Percentiles rank a stretch among this genome's conserved stretches.
Evolutionary conservation across 2,888 invertebrate species (phyloP).

Genomic region (Vesta saturnalis): DNA sequence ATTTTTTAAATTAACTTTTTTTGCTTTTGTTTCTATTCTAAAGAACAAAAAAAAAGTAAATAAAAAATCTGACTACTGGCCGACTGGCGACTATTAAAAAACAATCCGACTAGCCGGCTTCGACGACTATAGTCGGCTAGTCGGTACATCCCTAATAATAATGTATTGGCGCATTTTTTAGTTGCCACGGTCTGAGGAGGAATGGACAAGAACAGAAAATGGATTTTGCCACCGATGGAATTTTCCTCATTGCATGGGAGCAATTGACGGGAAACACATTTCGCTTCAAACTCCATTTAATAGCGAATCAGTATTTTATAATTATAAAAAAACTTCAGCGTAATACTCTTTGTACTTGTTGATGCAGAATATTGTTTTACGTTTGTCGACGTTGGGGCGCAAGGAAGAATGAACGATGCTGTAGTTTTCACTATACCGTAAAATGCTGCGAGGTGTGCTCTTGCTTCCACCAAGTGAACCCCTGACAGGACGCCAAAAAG

Average conservation of each 20-base stretch:
- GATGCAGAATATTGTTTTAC: slow-evolving; percentile 49
- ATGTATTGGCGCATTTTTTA: too few relatives aligned
- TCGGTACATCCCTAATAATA: too few relatives aligned
- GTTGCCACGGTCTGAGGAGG: slow-evolving; percentile 35
- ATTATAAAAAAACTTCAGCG: slow-evolving; percentile 32
- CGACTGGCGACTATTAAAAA: too few relatives aligned
- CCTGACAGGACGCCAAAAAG: slow-evolving; percentile 1
- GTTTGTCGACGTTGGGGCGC: slow-evolving; percentile 15
- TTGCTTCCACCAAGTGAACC: slow-evolving; percentile 3
- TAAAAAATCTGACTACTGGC: too few relatives aligned
- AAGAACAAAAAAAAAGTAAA: too few relatives aligned
- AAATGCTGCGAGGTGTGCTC: background rate
- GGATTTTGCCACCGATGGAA: slow-evolving; percentile 36
- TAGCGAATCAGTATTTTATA: slow-evolving; percentile 29
- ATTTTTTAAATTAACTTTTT: too few relatives aligned
- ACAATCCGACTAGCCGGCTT: too few relatives aligned
- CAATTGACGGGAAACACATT: background rate
- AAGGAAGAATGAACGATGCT: slow-evolving; percentile 26
- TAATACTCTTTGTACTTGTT: slow-evolving; percentile 49
- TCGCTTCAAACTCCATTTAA: slow-evolving; percentile 40
- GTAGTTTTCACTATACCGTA: slow-evolving; percentile 13
- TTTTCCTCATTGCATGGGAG: slow-evolving; percentile 40
- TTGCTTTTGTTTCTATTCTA: too few relatives aligned
- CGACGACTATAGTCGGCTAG: too few relatives aligned
- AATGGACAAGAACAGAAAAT: slow-evolving; percentile 36